Conservation (phyloP, 2,888 invertebrate species). For the Liodrosophila aerea region DNA sequence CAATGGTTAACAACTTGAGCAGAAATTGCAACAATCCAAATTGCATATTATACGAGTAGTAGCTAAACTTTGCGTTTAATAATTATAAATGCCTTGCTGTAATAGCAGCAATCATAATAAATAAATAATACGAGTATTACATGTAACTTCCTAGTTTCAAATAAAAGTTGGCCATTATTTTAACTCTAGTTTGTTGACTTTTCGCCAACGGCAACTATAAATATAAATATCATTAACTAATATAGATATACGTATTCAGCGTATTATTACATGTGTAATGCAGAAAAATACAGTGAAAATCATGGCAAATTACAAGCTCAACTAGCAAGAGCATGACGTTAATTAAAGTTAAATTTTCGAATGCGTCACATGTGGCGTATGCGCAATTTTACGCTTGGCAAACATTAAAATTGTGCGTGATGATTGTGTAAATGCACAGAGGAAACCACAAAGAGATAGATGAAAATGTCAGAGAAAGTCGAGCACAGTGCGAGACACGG, state of each 20-base stretch:
- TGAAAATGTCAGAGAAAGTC: too few relatives aligned
- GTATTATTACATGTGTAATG: conserved; percentile 23
- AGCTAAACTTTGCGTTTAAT: conserved; percentile 20
- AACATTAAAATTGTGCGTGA: conserved; percentile 30
- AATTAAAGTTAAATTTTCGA: conserved; percentile 23
- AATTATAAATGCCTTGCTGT: conserved; percentile 19
- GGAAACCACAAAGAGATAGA: too few relatives aligned
- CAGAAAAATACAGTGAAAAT: conserved; percentile 23
- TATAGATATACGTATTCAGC: neutral
- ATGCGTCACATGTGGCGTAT: conserved; percentile 32
- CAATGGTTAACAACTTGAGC: conserved; percentile 9
- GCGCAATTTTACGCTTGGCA: conserved; percentile 44
- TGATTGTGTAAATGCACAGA: conserved; percentile 7
- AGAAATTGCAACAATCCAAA: conserved; percentile 34
- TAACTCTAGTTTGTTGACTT: conserved; percentile 34
- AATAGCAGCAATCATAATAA: neutral
- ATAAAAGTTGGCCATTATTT: conserved; percentile 34
- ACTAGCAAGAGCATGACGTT: conserved; percentile 3
- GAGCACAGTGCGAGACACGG: too few relatives aligned
- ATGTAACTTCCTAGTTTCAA: conserved; percentile 50
- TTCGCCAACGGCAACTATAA: conserved; percentile 4
- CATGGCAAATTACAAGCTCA: conserved; percentile 14
- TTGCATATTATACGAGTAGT: conserved; percentile 5
- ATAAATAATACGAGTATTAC: conserved; percentile 3
- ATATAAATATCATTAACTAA: conserved; percentile 3